phyloP scores from a whole-genome alignment of 2,113 vertebrate genomes.

The Daphoenositta chrysoptera region DNA sequence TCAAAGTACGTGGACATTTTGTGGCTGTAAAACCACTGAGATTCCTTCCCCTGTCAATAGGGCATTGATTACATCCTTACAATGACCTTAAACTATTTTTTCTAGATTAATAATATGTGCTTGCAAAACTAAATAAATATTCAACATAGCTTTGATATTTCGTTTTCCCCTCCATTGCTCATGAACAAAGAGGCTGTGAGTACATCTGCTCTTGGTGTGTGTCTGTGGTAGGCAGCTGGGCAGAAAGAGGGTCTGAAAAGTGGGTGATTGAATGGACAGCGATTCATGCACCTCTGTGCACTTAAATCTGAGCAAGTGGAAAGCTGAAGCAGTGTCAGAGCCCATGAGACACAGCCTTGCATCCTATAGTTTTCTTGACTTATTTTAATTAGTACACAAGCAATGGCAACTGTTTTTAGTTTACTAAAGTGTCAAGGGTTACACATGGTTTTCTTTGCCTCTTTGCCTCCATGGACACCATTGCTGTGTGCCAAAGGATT shows the following conservation, averaged over 20 bases:
- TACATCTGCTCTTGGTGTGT: background rate
- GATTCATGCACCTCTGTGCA: background rate
- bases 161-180: background rate
- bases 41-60: background rate
- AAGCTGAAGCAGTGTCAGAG: background rate
- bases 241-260: background rate
- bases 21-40: background rate
- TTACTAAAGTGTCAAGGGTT: background rate
- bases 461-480: background rate
- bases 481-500: background rate
- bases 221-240: background rate
- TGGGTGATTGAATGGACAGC: background rate
- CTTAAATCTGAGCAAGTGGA: background rate
- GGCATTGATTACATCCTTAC: background rate
- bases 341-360: background rate
- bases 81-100: background rate
- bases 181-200: background rate
- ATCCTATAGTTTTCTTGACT: background rate
- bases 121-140: background rate
- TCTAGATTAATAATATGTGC: background rate
- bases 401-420: background rate
- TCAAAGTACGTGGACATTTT: background rate
- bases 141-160: background rate
- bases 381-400: background rate
- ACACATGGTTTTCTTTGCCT: background rate